Percentiles rank a stretch among this genome's conserved stretches.
Conservation (phyloP, 2,113 vertebrate species). For the Zosterops japonicus region DNA sequence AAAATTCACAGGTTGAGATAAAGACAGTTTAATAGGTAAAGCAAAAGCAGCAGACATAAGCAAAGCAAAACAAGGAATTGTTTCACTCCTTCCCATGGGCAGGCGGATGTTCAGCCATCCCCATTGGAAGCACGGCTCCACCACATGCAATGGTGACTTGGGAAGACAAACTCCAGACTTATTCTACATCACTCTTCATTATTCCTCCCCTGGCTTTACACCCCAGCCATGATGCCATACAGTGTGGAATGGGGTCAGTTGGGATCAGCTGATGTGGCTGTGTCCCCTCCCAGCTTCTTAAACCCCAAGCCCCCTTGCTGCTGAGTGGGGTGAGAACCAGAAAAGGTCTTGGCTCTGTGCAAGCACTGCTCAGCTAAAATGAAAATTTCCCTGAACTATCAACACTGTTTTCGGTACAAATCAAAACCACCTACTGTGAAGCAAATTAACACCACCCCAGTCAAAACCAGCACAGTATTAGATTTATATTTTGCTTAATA, state of each 20-base stretch:
- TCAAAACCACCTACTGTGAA: background rate
- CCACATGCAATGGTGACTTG: accelerated
- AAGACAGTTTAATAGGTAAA: background rate
- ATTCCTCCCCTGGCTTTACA: background rate
- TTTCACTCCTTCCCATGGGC: background rate
- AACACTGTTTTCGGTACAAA: background rate
- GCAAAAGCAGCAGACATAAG: background rate
- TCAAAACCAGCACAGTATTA: background rate
- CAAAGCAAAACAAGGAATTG: background rate
- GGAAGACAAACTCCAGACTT: background rate
- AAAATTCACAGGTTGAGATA: background rate
- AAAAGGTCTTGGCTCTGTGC: background rate
- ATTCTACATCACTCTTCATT: too few relatives aligned
- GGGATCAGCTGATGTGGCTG: background rate
- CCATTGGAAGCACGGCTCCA: background rate
- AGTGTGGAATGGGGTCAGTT: background rate
- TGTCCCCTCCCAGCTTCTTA: background rate
- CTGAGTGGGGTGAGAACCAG: background rate
- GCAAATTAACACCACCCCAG: background rate
- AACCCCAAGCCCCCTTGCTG: background rate
- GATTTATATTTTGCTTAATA: background rate
- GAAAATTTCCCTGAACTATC: background rate
- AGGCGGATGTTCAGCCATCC: background rate
- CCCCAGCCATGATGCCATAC: background rate
- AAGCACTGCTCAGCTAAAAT: background rate